phyloP scores from a whole-genome alignment of 2,888 invertebrate genomes.

The Dermolepida albohirtum region DNA sequence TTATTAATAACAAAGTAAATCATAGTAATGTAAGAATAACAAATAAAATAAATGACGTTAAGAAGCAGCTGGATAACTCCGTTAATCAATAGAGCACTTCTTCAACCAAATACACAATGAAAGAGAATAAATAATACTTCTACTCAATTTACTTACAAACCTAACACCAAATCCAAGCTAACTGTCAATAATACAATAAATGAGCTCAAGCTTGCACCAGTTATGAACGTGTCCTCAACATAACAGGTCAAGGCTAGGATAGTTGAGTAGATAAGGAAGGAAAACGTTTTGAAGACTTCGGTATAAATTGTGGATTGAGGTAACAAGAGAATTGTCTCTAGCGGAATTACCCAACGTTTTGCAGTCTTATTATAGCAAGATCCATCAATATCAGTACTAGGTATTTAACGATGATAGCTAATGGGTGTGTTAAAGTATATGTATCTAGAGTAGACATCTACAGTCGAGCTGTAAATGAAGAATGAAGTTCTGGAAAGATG shows the following conservation, averaged over 20 bases:
- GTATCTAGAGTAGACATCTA: constrained; percentile 77
- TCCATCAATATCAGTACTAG: constrained; percentile 86
- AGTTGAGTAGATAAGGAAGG: constrained; percentile 66
- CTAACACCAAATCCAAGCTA: constrained; percentile 17
- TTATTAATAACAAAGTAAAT: too few relatives aligned
- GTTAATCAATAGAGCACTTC: constrained; percentile 37
- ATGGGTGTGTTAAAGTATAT: constrained; percentile 86
- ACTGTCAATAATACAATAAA: neutral
- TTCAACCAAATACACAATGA: constrained; percentile 48
- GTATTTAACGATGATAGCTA: constrained; percentile 88
- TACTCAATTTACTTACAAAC: neutral
- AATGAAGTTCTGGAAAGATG: constrained; percentile 81
- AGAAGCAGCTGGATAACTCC: neutral
- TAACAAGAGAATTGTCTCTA: constrained; percentile 67
- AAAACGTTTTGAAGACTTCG: constrained; percentile 69
- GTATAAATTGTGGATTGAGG: constrained; percentile 78
- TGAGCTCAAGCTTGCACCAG: constrained; percentile 75
- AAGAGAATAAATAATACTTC: constrained; percentile 36
- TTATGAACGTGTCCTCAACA: constrained; percentile 79
- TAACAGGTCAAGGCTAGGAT: constrained; percentile 78
- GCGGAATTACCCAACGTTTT: constrained; percentile 71
- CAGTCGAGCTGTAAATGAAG: constrained; percentile 78
- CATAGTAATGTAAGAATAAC: too few relatives aligned
- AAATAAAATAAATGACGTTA: constrained; percentile 10
- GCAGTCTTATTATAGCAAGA: constrained; percentile 81